phyloP scores from a whole-genome alignment of 2,113 vertebrate species.

The Candoia aspera region DNA sequence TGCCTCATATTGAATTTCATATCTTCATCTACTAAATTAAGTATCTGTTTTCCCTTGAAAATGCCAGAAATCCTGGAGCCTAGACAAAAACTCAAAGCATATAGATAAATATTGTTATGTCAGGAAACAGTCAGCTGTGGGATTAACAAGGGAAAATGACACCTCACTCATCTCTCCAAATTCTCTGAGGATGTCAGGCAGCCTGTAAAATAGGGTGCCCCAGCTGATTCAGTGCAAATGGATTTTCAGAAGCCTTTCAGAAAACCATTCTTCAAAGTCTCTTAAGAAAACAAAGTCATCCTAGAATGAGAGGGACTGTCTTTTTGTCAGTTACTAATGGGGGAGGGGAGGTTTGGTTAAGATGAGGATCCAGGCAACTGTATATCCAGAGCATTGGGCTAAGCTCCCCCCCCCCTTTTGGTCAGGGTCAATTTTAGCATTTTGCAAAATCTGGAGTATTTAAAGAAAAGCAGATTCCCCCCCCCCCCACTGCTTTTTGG shows the following conservation, averaged over 20 bases:
- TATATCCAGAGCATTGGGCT: neutral
- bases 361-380: neutral
- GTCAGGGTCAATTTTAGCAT: neutral
- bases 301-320: neutral
- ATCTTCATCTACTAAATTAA: conserved; percentile 5
- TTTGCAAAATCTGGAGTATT: neutral
- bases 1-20: neutral
- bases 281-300: conserved; percentile 23
- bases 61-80: conserved; percentile 4
- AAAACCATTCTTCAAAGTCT: conserved; percentile 23
- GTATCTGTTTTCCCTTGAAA: conserved; percentile 1
- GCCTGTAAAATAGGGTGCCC: conserved; percentile 16
- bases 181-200: conserved; percentile 23
- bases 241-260: conserved; percentile 21
- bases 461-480: neutral
- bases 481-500: neutral
- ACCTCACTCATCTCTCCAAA: conserved; percentile 9
- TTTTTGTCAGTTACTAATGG: conserved; percentile 18
- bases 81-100: neutral
- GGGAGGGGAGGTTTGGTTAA: neutral
- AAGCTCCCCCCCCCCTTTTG: neutral
- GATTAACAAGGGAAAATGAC: conserved; percentile 39
- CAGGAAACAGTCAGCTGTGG: conserved; percentile 28
- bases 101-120: conserved; percentile 21
- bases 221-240: conserved; percentile 22